Evolutionary conservation across 2,888 invertebrate genomes (phyloP).

Genomic region (Zygogramma bicolorata): DNA sequence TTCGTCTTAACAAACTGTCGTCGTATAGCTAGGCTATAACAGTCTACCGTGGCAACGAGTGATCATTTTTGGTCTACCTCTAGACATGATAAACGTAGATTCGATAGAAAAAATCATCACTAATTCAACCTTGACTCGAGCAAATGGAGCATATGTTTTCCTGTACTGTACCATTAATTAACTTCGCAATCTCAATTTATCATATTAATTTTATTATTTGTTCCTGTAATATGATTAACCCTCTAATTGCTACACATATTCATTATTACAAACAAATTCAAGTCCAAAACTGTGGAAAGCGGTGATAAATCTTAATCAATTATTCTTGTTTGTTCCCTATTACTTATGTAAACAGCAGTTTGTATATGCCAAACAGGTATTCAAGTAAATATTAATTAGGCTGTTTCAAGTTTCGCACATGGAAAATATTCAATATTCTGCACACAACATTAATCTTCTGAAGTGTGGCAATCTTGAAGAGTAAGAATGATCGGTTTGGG

Average conservation of each 20-base stretch:
- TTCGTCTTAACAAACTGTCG: too few relatives aligned
- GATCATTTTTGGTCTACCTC: too few relatives aligned
- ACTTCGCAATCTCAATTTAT: too few relatives aligned
- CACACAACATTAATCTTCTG: background rate
- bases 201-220: too few relatives aligned
- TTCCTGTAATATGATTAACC: background rate
- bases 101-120: too few relatives aligned
- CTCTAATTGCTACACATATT: background rate
- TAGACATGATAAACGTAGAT: too few relatives aligned
- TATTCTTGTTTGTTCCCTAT: conserved; percentile 3
- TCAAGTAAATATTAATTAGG: background rate
- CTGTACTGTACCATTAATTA: too few relatives aligned
- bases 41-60: too few relatives aligned
- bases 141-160: too few relatives aligned
- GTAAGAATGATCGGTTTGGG: background rate
- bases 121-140: too few relatives aligned
- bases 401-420: background rate
- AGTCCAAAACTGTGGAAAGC: background rate
- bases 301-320: background rate
- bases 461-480: background rate
- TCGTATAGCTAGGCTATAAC: too few relatives aligned
- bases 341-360: background rate
- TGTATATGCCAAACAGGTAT: background rate
- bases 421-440: background rate
- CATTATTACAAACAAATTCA: background rate